phyloP scores from a whole-genome alignment of 1,140 invertebrate species.

The Cyclina sinensis region DNA sequence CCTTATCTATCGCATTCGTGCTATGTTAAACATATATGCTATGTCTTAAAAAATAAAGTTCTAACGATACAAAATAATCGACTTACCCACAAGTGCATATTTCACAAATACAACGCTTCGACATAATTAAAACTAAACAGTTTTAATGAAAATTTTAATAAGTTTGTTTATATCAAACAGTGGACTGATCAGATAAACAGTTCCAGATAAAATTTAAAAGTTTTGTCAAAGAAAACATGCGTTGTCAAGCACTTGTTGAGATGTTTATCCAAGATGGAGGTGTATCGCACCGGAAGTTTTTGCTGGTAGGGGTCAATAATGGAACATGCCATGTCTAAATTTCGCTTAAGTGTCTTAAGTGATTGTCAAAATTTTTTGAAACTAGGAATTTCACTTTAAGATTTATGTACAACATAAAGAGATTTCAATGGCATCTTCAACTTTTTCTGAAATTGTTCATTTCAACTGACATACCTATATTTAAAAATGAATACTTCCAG shows the following conservation, averaged over 20 bases:
- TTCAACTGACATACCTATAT: background rate
- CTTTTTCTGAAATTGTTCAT: too few relatives aligned
- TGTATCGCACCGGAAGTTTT: constrained; percentile 59
- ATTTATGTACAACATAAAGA: too few relatives aligned
- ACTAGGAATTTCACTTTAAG: too few relatives aligned
- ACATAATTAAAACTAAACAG: constrained; percentile 65
- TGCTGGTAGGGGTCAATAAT: constrained; percentile 64
- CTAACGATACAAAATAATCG: too few relatives aligned
- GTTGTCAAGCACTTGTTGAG: constrained; percentile 66
- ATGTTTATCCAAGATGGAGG: constrained; percentile 63
- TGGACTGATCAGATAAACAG: constrained; percentile 29
- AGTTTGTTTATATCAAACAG: constrained; percentile 13
- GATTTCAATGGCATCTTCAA: too few relatives aligned
- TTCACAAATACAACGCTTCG: constrained; percentile 84
- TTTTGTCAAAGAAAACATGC: constrained; percentile 50
- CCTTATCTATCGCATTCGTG: too few relatives aligned
- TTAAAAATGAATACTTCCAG: background rate
- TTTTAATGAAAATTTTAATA: constrained; percentile 17
- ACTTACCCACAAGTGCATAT: constrained; percentile 86
- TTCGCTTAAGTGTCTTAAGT: too few relatives aligned
- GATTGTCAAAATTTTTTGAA: too few relatives aligned
- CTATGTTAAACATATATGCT: too few relatives aligned
- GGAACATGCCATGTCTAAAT: background rate
- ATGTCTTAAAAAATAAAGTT: too few relatives aligned
- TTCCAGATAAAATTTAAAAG: constrained; percentile 18